Evolutionary conservation across 2,888 invertebrate genomes (phyloP).

Genomic region (Lysandra bellargus): DNA sequence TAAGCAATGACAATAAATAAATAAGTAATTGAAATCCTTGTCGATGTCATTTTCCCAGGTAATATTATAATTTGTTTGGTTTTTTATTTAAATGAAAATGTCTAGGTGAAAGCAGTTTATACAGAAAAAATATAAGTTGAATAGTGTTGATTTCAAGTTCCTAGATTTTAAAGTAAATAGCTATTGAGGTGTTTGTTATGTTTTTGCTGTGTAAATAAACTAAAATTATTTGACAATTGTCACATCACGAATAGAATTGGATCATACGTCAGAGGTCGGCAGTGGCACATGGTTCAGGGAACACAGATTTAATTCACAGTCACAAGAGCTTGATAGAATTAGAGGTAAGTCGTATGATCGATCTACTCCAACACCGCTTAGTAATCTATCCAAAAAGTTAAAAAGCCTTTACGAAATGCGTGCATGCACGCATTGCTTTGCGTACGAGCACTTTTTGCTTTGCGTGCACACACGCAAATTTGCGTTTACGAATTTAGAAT

Average conservation of each 20-base stretch:
- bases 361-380: constrained; percentile 27
- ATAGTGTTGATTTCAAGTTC: background rate
- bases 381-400: constrained; percentile 1
- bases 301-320: constrained; percentile 83
- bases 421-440: background rate
- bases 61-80: background rate
- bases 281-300: constrained; percentile 83
- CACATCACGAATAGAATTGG: constrained; percentile 77
- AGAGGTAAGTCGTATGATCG: constrained; percentile 65
- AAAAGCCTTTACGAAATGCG: background rate
- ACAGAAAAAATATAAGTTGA: too few species aligned
- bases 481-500: background rate
- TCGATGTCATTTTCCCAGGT: background rate
- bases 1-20: background rate
- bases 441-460: background rate
- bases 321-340: constrained; percentile 80
- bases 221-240: constrained; percentile 72
- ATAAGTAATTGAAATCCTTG: background rate
- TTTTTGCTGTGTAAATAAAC: constrained; percentile 78
- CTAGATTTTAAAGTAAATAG: constrained; percentile 45
- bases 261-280: constrained; percentile 78
- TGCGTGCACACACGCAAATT: background rate
- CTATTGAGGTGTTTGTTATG: constrained; percentile 58
- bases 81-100: too few species aligned
- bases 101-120: too few species aligned